A percentile compares a stretch with the other conserved stretches of the same genome.
Conservation (phyloP, 23 tunicate genomes). For the Diplosoma virens region DNA sequence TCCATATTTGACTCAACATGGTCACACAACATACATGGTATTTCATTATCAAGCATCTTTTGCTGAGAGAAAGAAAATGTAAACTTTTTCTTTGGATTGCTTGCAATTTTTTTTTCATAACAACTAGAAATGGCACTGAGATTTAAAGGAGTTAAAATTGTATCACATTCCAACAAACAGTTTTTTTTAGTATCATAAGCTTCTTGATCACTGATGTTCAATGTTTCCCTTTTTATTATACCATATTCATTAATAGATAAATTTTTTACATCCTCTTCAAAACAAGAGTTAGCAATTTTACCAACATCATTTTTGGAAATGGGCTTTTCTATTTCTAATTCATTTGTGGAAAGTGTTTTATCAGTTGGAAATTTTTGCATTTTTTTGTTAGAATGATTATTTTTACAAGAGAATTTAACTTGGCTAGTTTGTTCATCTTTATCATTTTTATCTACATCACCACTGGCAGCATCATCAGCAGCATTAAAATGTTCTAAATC, state of each 20-base stretch:
- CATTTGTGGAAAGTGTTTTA: too few species aligned
- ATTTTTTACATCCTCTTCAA: too few species aligned
- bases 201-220: too few species aligned
- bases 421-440: not conserved
- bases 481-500: not conserved
- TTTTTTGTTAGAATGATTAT: not conserved
- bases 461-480: not conserved
- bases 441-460: not conserved
- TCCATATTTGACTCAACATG: constrained; percentile 45
- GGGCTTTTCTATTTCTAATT: too few species aligned
- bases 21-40: constrained; percentile 83
- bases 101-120: not conserved
- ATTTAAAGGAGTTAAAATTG: constrained; percentile 3
- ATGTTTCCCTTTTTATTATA: too few species aligned
- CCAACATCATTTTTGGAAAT: too few species aligned
- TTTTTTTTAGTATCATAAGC: too few species aligned
- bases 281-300: too few species aligned
- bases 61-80: constrained; percentile 3
- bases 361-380: too few species aligned
- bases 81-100: not conserved
- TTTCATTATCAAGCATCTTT: constrained; percentile 48
- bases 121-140: not conserved
- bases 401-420: not conserved
- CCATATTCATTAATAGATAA: too few species aligned
- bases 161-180: constrained; percentile 8